Percentiles rank a stretch among this genome's conserved stretches.
phyloP scores from a whole-genome alignment of 2,113 vertebrate genomes.

The Numenius arquata region DNA sequence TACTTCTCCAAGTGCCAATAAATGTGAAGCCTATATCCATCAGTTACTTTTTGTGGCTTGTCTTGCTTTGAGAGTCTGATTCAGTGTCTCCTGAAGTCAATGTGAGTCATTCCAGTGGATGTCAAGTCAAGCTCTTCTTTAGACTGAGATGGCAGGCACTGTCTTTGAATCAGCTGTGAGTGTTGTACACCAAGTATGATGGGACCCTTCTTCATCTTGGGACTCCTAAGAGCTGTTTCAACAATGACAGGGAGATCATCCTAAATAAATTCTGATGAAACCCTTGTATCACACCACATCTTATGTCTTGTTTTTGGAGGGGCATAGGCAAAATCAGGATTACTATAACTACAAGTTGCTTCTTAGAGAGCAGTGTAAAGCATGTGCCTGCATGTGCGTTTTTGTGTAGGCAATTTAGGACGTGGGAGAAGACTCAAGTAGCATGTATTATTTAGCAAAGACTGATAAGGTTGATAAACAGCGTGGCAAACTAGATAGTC shows the following conservation, averaged over 20 bases:
- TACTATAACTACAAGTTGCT: background rate
- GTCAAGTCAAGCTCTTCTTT: background rate
- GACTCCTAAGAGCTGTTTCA: background rate
- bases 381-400: no score
- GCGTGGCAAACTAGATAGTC: fast-evolving
- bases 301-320: background rate
- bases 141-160: background rate
- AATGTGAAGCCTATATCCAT: background rate
- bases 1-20: background rate
- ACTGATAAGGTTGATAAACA: fast-evolving
- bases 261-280: background rate
- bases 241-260: background rate
- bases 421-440: background rate
- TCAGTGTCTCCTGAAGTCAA: background rate
- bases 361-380: background rate
- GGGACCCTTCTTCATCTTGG: background rate
- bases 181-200: background rate
- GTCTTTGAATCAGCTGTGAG: background rate
- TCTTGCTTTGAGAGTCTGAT: background rate
- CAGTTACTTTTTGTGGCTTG: background rate
- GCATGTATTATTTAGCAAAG: background rate
- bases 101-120: background rate
- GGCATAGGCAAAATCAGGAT: background rate
- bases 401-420: background rate
- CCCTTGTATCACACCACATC: background rate